Percentiles rank a stretch among this genome's conserved stretches.
phyloP scores from a whole-genome alignment of 2,888 invertebrate species.

The Oscheius myriophilus region DNA sequence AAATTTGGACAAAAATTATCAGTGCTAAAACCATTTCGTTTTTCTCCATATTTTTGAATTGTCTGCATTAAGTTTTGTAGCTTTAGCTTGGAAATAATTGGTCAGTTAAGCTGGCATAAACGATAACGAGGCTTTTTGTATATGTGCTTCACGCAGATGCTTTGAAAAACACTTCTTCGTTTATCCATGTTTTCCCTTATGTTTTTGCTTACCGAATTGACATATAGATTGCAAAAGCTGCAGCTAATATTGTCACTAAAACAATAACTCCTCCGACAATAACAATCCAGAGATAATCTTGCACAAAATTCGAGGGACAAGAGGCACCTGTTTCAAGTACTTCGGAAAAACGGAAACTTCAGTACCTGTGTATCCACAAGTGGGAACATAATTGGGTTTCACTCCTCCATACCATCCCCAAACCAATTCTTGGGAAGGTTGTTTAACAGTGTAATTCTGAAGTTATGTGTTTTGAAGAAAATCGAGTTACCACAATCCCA shows the following conservation, averaged over 20 bases:
- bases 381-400: conserved; percentile 36
- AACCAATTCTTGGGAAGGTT: conserved; percentile 30
- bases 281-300: conserved; percentile 50
- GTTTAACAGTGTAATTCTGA: conserved; percentile 40
- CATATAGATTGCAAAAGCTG: conserved; percentile 38
- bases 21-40: too few species aligned
- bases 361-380: conserved; percentile 47
- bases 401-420: conserved; percentile 42
- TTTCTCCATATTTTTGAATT: too few species aligned
- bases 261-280: conserved; percentile 44
- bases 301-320: conserved; percentile 45
- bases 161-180: too few species aligned
- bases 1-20: conserved; percentile 11
- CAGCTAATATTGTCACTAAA: conserved; percentile 35
- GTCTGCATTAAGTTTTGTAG: too few species aligned
- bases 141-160: too few species aligned
- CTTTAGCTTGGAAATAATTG: too few species aligned
- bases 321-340: conserved; percentile 20
- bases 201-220: conserved; percentile 21
- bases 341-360: background rate
- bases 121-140: too few species aligned
- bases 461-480: background rate
- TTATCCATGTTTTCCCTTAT: too few species aligned
- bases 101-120: too few species aligned
- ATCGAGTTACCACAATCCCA: conserved; percentile 29